Evolutionary conservation across 2,797 vertebrate species (phyloP).

Genomic region (Gorsachius magnificus): DNA sequence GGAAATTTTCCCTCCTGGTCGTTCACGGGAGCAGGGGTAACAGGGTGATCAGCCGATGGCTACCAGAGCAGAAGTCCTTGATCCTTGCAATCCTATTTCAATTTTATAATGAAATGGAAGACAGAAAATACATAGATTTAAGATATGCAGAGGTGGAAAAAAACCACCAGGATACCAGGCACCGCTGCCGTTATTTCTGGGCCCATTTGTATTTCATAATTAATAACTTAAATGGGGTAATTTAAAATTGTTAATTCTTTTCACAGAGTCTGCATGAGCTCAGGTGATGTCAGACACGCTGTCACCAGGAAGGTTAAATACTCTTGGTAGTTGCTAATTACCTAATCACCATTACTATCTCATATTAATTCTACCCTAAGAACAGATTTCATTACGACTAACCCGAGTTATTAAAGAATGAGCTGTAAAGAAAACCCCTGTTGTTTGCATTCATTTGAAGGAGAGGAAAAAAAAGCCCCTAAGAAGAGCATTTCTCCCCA

Average conservation of each 20-base stretch:
- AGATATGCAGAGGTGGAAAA: conserved; percentile 60
- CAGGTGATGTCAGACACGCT: conserved; percentile 73
- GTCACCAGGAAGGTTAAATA: conserved; percentile 78
- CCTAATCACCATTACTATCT: conserved; percentile 78
- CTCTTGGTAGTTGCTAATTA: conserved; percentile 78
- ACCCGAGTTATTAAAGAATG: conserved; percentile 35
- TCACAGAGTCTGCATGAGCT: conserved; percentile 61
- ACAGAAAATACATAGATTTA: not conserved
- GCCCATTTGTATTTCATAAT: conserved; percentile 63
- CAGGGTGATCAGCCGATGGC: not conserved
- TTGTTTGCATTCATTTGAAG: conserved; percentile 41
- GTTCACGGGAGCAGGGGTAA: not conserved
- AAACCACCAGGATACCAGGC: conserved; percentile 9
- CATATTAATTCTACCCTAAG: conserved; percentile 73
- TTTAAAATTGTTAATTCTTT: conserved; percentile 78
- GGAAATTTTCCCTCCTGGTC: not conserved
- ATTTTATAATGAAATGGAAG: not conserved
- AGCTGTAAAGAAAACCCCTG: conserved; percentile 48
- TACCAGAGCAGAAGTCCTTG: not conserved
- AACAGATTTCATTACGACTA: conserved; percentile 64
- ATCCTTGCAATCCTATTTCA: not conserved
- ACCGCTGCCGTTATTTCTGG: conserved; percentile 38
- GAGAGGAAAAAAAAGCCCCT: not conserved
- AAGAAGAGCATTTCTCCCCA: not conserved
- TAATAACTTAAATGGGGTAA: conserved; percentile 75